Base-by-base conservation (phyloP, 2,888 invertebrate genomes). In the Epinotia bilunana region DNA sequence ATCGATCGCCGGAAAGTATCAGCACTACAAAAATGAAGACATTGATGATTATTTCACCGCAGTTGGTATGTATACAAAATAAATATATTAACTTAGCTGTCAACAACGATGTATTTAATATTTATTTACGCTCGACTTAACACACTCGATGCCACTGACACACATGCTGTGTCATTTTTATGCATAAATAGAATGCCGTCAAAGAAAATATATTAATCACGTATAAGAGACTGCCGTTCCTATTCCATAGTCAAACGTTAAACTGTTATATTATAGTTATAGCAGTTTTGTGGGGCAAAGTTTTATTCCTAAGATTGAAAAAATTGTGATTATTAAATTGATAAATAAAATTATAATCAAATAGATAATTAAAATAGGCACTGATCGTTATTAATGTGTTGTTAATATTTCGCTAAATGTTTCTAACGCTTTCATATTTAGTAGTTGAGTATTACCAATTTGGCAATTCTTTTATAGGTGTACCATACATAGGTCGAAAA, bases 21-120 rank as follows among this genome's bases (percentile, higher is more conserved):
- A 95, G 80, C 95, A 96, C 79, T 95, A 95, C 79, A 95, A 94
- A 83, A 96, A 95, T 88, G 96, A 96, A 84, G 95, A 96, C 86
- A 88, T 96, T 80, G 95, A 96, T 74, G 95, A 95, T 77, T 96
- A 95, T 84, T 96, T 95, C 80, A 91, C 91, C 83, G 95, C 95
- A 70, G 89, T 95, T 78, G 96, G 96, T 96, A 88, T 86, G 94
- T 88, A 20, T 20, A 77, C 43, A 46, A 12, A 62, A 57, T 49
- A 53, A 62, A 23, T 43, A 57, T 53, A 55, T 68, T 16, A 63
- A n/a, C 46, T 33, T 2, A 2, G 28, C 23, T 60, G 58, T 60
- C 58, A 16, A 23, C 1, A 13, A 23, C 23, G 49, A 55, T 53
- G 39, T 39, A 28, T n/a, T 57, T 28, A 70, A 39, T 20, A 43